phyloP scores from a whole-genome alignment of 2,888 invertebrate species.

The Ptychoptera albimana region DNA sequence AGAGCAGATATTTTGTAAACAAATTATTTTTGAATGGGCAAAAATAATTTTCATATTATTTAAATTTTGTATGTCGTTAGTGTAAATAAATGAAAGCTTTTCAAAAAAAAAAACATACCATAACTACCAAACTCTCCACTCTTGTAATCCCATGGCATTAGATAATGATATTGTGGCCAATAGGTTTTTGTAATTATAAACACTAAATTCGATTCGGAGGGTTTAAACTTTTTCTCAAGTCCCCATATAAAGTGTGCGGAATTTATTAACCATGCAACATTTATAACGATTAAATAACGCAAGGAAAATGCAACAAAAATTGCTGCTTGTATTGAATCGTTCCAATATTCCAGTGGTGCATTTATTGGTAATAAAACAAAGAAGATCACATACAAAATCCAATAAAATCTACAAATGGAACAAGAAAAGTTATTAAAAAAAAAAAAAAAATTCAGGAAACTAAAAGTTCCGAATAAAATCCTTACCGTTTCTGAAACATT shows the following conservation, averaged over 20 bases:
- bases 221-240: conserved; percentile 54
- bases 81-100: no score
- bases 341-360: conserved; percentile 65
- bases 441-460: neutral
- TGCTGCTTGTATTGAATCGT: conserved; percentile 44
- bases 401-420: conserved; percentile 58
- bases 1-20: no score
- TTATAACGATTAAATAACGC: conserved; percentile 44
- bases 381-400: conserved; percentile 46
- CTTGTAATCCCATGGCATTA: conserved; percentile 64
- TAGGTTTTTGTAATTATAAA: conserved; percentile 58
- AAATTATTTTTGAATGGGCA: no score
- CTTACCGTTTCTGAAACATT: conserved; percentile 65
- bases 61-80: no score
- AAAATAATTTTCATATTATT: no score
- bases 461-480: neutral
- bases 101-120: conserved; percentile 23
- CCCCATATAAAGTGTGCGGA: conserved; percentile 61
- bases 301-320: conserved; percentile 52
- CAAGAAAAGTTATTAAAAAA: no score
- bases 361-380: conserved; percentile 56
- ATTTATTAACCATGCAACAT: conserved; percentile 55
- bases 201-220: conserved; percentile 51
- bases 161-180: conserved; percentile 70
- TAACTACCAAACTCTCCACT: conserved; percentile 69